Conservation (phyloP, 2,888 invertebrate genomes). For the Gastrophysa polygoni region DNA sequence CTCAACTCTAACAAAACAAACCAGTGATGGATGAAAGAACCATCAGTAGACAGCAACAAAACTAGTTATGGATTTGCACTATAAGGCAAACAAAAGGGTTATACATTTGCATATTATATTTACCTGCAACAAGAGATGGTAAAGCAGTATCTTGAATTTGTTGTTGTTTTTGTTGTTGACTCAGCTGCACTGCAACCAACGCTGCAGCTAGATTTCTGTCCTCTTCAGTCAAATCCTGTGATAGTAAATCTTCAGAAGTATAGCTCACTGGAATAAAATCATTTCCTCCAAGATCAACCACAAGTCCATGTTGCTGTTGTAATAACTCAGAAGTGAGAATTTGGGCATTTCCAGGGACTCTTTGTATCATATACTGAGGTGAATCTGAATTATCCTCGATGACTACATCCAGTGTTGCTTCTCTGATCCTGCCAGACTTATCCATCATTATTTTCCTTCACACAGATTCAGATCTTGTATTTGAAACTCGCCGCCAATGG, state of each 20-base stretch:
- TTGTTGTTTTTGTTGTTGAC: conserved; percentile 66
- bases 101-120: neutral
- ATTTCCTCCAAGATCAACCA: conserved; percentile 55
- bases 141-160: conserved; percentile 53
- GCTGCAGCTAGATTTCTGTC: conserved; percentile 67
- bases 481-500: conserved; percentile 44
- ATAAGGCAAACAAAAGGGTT: too few relatives aligned
- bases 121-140: conserved; percentile 40
- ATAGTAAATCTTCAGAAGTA: conserved; percentile 55
- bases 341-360: conserved; percentile 55
- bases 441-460: neutral
- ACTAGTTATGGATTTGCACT: too few relatives aligned
- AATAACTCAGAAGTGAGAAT: conserved; percentile 54
- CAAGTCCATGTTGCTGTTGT: conserved; percentile 55
- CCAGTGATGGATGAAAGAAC: too few relatives aligned
- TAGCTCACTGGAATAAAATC: conserved; percentile 58
- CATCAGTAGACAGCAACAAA: too few relatives aligned
- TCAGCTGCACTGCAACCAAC: conserved; percentile 66
- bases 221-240: conserved; percentile 63
- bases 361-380: conserved; percentile 55
- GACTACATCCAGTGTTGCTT: conserved; percentile 54
- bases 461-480: conserved; percentile 8
- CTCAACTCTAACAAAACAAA: too few relatives aligned
- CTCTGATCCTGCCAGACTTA: conserved; percentile 28
- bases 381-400: conserved; percentile 50